These are phyloP conservation scores for Clarias pachynema DNA, from an alignment of 2,797 vertebrate species.

Conservation along the genomic window DNA sequence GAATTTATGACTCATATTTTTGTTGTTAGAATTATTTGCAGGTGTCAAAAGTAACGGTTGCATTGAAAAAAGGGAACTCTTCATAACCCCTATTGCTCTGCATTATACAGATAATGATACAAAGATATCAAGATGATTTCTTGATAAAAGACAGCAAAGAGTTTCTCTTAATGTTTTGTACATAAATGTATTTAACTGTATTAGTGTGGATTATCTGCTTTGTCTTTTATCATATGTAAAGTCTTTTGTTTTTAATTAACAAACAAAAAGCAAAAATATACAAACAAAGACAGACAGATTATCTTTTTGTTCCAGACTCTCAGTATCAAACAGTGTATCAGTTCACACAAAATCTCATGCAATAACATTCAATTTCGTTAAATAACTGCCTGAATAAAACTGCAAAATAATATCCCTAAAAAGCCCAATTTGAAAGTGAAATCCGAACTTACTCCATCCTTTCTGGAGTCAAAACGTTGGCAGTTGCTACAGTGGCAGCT, in stretches of 20 bases:
- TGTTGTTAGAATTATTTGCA: background rate
- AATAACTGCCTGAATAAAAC: background rate
- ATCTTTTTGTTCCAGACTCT: background rate
- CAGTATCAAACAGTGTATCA: background rate
- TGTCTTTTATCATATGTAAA: background rate
- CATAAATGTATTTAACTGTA: background rate
- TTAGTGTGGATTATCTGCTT: background rate
- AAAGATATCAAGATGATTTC: no score
- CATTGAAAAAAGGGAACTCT: background rate
- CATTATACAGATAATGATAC: background rate
- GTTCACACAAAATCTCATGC: background rate
- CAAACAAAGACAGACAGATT: background rate
- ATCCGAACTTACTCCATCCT: background rate
- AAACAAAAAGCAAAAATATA: background rate
- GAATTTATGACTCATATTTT: background rate
- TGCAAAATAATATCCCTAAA: background rate
- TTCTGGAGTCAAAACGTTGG: slow-evolving; percentile 6
- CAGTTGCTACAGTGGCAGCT: slow-evolving; percentile 26
- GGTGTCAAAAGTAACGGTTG: background rate
- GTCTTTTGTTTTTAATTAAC: background rate
- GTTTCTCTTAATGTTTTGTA: background rate
- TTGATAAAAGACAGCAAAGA: background rate
- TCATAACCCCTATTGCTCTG: background rate
- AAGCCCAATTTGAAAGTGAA: background rate
- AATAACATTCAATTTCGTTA: background rate